Evolutionary conservation across 2,113 vertebrate genomes (phyloP).

Genomic region (Muntiacus reevesi): DNA sequence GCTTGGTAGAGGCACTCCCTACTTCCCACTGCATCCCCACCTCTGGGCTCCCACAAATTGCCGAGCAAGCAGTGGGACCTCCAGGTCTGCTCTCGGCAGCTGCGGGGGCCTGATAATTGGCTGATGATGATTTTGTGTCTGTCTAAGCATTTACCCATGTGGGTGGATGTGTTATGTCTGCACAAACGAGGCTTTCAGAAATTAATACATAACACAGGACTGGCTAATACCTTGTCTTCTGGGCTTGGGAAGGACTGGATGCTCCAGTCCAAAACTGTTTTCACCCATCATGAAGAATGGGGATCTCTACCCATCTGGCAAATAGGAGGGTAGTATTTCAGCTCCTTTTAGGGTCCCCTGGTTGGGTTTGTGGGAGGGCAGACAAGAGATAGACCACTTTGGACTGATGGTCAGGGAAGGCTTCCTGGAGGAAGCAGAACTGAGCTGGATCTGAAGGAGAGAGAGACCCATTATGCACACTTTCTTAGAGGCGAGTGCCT

Average conservation of each 20-base stretch:
- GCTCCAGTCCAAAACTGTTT: background rate
- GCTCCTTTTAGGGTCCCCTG: background rate
- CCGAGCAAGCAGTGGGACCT: conserved; percentile 57
- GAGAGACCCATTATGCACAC: background rate
- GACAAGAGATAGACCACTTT: background rate
- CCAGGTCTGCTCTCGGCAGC: conserved; percentile 69
- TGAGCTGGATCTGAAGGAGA: background rate
- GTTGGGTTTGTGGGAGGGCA: background rate
- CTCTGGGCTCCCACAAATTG: conserved; percentile 42
- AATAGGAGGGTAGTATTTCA: background rate
- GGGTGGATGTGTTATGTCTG: conserved; percentile 79
- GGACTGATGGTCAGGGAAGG: background rate
- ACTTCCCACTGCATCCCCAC: background rate
- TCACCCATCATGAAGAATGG: background rate
- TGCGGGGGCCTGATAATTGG: conserved; percentile 75
- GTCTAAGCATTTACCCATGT: conserved; percentile 75
- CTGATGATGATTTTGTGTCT: conserved; percentile 79
- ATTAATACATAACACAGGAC: conserved; percentile 59
- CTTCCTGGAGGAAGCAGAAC: background rate
- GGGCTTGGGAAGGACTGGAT: background rate
- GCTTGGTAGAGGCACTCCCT: background rate
- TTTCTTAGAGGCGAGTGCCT: background rate
- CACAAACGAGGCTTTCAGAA: conserved; percentile 74
- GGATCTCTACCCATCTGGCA: background rate
- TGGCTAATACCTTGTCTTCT: conserved; percentile 38